Evolutionary conservation across 2,888 invertebrate species (phyloP), one percentile per base, ranked within the genome.

Genomic region (Temnothorax rugatulus): DNA sequence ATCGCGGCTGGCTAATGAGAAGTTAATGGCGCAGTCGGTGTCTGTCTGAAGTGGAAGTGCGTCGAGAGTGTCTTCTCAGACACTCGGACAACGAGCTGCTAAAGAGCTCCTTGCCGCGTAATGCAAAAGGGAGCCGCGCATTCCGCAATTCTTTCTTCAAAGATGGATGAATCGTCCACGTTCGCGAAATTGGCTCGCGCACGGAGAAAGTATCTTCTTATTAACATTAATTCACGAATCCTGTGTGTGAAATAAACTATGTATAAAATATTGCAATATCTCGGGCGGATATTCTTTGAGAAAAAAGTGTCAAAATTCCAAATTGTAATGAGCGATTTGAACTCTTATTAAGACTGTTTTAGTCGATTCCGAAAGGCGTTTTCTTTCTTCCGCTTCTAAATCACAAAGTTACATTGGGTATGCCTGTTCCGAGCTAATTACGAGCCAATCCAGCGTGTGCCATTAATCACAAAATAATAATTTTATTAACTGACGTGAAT

Each of bases 21-120:
- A 89, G 91, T 90, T 92, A 92, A 92, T 92, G 90, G 89, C 86
- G 82, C 84, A 73, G 85, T 82, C 82, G 83, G 86, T 77, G 87
- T 84, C 76, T 74, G 84, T 88, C 87, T 87, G 86, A 83, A 85
- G 79, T 66, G 85, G 81, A 74, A 91, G 89, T 61, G 68, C 75
- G 66, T 79, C 63, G 76, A 57, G 73, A 71, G 84, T 85, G 59
- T 86, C 84, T 86, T 87, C 66, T 68, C 88, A 89, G 88, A 88
- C 77, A 68, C 90, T 84, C 21, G 83, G 68, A 29, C 84, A 86
- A 89, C 85, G 54, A 86, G 86, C 76, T 50, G 88, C 63, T 84
- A 83, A 87, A 87, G 87, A 86, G 81, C 71, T 63, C 25, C 76
- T 83, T 71, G 63, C 77, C 54, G 64, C 57, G 47, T 81, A 76